These are phyloP conservation scores for Synaphobranchus kaupii DNA, from an alignment of 2,797 vertebrate genomes.

Conservation along the genomic window DNA sequence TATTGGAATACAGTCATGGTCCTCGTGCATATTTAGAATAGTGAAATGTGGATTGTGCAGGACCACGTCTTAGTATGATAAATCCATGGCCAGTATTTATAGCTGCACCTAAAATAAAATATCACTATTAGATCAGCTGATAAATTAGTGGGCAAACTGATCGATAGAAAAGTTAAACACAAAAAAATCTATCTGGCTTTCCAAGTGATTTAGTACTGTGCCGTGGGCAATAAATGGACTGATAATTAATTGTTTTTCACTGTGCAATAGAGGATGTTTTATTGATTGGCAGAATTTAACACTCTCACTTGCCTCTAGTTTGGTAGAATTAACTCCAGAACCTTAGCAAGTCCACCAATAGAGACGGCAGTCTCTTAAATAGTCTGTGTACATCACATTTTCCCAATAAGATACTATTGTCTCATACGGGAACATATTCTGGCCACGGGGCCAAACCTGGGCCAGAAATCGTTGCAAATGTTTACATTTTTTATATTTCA, in stretches of 20 bases:
- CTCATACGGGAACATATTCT: background rate
- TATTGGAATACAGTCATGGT: background rate
- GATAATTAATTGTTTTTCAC: slow-evolving; percentile 11
- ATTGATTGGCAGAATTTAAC: background rate
- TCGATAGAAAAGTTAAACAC: background rate
- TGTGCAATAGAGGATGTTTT: background rate
- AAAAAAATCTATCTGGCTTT: background rate
- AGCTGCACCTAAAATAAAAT: background rate
- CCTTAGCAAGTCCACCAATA: background rate
- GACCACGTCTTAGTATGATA: background rate
- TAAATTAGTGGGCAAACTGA: background rate
- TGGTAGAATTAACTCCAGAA: background rate
- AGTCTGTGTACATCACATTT: background rate
- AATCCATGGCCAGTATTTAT: background rate
- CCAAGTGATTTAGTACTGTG: background rate
- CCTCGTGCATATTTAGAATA: background rate
- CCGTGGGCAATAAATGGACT: background rate
- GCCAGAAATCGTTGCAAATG: background rate
- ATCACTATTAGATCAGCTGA: background rate
- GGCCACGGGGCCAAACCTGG: background rate
- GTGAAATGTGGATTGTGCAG: background rate
- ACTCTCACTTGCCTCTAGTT: background rate
- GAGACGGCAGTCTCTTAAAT: background rate
- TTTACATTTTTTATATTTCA: background rate
- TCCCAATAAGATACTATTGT: background rate